A percentile compares a stretch with the other conserved stretches of the same genome.
Evolutionary conservation across 2,797 vertebrate species (phyloP).

Genomic region (Rhabdomys pumilio): DNA sequence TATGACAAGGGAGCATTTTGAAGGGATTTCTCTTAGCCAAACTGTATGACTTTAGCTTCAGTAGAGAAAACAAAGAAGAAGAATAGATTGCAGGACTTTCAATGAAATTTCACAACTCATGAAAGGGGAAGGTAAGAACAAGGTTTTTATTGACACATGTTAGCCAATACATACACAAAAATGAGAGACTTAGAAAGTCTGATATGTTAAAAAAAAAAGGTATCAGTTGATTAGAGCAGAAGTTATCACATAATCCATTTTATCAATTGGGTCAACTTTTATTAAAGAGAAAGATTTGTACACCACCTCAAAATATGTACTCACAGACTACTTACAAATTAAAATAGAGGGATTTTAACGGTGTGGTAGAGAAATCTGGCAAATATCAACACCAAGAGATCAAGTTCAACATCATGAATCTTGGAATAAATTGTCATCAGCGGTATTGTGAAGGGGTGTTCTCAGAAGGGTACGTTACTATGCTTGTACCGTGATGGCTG

Average conservation of each 20-base stretch:
- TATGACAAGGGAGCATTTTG: background rate
- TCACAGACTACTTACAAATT: background rate
- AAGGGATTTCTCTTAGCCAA: background rate
- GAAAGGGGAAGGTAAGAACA: background rate
- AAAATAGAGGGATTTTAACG: background rate
- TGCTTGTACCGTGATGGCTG: background rate
- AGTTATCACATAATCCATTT: background rate
- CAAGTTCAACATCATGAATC: background rate
- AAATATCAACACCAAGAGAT: background rate
- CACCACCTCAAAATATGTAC: background rate
- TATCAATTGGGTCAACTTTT: background rate
- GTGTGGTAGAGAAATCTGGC: background rate
- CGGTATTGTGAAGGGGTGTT: no score
- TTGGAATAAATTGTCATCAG: background rate
- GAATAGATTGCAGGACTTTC: background rate
- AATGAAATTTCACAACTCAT: background rate
- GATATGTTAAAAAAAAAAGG: background rate
- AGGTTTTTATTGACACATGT: background rate
- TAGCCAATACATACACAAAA: background rate
- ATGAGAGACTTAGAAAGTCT: background rate
- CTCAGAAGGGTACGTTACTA: no score
- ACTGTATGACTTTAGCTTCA: background rate
- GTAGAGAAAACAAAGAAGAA: background rate
- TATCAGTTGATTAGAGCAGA: background rate
- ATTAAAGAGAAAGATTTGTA: background rate